A percentile compares a stretch with the other conserved stretches of the same genome.
phyloP scores from a whole-genome alignment of 1,140 invertebrate genomes.

The Oedothorax gibbosus region DNA sequence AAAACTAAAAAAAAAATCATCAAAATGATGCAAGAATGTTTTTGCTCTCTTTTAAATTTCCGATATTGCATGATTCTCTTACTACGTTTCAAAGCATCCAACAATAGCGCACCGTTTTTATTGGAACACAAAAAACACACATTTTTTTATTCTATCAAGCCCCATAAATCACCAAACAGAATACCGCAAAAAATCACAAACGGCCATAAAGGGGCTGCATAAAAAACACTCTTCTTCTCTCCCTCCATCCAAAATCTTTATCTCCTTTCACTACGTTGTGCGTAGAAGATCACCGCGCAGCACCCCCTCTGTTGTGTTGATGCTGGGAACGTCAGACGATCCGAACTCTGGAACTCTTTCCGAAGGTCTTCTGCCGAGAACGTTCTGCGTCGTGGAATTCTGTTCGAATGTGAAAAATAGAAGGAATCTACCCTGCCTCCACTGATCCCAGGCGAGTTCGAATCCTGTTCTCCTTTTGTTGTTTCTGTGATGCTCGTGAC shows the following conservation, averaged over 20 bases:
- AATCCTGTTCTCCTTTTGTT: background rate
- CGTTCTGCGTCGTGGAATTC: constrained; percentile 4
- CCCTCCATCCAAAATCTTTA: constrained; percentile 18
- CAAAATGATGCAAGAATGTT: too few relatives aligned
- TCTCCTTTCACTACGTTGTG: constrained; percentile 38
- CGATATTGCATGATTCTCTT: too few relatives aligned
- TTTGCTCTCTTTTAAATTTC: too few relatives aligned
- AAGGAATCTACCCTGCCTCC: constrained; percentile 13
- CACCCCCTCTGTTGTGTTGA: constrained; percentile 35
- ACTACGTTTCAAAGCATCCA: too few relatives aligned
- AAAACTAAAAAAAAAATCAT: too few relatives aligned
- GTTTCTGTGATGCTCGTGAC: constrained; percentile 5
- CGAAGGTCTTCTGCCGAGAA: background rate
- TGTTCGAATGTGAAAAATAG: constrained; percentile 22
- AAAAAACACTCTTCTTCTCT: constrained; percentile 1
- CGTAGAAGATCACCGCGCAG: constrained; percentile 18
- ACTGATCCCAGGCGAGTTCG: constrained; percentile 41
- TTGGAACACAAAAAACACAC: too few relatives aligned
- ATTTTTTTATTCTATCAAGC: too few relatives aligned
- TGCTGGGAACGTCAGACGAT: constrained; percentile 19
- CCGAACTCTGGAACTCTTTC: constrained; percentile 10
- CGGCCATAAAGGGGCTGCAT: constrained; percentile 10
- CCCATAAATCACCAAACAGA: background rate
- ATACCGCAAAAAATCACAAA: constrained; percentile 19
- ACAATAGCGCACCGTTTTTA: too few relatives aligned